Evolutionary conservation across 2,797 vertebrate genomes (phyloP).

Genomic region (Eidolon dupreanum): DNA sequence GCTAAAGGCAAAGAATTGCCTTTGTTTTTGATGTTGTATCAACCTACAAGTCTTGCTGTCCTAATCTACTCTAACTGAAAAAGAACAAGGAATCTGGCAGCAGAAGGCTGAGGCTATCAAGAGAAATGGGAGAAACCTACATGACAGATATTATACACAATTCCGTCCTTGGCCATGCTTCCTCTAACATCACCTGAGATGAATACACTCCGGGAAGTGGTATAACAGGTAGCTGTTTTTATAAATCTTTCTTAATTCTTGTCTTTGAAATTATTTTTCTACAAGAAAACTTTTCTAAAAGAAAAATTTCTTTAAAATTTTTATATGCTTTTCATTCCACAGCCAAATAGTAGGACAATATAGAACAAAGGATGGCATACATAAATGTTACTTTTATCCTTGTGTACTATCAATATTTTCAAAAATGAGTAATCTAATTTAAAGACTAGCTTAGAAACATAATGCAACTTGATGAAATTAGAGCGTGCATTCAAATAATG

Average conservation of each 20-base stretch:
- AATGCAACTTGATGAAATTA: not conserved
- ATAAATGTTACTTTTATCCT: not conserved
- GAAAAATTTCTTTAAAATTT: not conserved
- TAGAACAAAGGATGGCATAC: not conserved
- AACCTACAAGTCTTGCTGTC: not conserved
- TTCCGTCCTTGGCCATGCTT: not conserved
- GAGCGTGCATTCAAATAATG: not conserved
- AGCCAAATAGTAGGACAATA: not conserved
- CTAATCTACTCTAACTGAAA: not conserved
- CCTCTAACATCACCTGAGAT: not conserved
- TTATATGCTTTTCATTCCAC: not conserved
- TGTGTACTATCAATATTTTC: not conserved
- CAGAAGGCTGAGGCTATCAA: not conserved
- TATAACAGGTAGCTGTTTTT: not conserved
- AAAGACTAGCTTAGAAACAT: not conserved
- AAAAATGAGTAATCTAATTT: not conserved
- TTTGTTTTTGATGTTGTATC: conserved; percentile 30
- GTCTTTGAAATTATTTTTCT: not conserved
- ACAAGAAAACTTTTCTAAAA: too few species aligned
- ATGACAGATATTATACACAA: not conserved
- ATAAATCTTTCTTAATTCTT: not conserved
- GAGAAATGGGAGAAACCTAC: not conserved
- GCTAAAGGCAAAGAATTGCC: conserved; percentile 23
- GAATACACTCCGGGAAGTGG: not conserved
- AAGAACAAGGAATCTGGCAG: not conserved